Evolutionary conservation across 1,140 invertebrate species (phyloP).

Genomic region (Sitobion miscanthi): DNA sequence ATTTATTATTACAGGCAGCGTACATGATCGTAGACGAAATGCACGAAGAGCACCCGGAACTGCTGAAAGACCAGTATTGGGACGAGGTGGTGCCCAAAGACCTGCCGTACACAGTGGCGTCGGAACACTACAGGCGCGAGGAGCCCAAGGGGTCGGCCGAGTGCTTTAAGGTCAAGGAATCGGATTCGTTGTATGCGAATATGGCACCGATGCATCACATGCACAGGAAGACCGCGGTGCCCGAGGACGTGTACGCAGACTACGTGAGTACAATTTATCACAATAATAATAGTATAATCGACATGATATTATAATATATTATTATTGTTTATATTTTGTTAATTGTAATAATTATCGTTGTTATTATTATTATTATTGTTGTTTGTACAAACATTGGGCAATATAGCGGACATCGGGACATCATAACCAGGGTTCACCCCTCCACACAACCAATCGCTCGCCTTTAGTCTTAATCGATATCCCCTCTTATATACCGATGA

Average conservation of each 20-base stretch:
- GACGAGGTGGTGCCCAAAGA: conserved; percentile 88
- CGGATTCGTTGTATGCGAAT: conserved; percentile 82
- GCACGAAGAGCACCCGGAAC: conserved; percentile 87
- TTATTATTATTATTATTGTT: not conserved
- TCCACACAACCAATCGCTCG: too few relatives aligned
- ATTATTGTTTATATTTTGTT: not conserved
- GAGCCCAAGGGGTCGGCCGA: conserved; percentile 86
- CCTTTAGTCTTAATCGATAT: too few relatives aligned
- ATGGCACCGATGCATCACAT: conserved; percentile 62
- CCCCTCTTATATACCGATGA: too few relatives aligned
- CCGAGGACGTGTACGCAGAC: conserved; percentile 81
- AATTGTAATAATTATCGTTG: not conserved
- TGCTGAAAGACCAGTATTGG: conserved; percentile 89
- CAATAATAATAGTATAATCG: not conserved
- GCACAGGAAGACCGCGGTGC: conserved; percentile 69
- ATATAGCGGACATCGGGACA: too few relatives aligned
- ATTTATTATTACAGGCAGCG: conserved; percentile 70
- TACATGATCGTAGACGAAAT: conserved; percentile 92
- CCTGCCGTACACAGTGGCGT: conserved; percentile 83
- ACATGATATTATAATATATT: not conserved
- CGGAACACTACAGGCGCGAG: conserved; percentile 78
- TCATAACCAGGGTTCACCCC: not conserved
- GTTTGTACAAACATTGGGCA: not conserved
- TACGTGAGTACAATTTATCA: conserved; percentile 60
- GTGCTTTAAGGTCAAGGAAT: conserved; percentile 81